Conservation (phyloP, 2,797 vertebrate genomes). For the Kryptolebias ocellatus region DNA sequence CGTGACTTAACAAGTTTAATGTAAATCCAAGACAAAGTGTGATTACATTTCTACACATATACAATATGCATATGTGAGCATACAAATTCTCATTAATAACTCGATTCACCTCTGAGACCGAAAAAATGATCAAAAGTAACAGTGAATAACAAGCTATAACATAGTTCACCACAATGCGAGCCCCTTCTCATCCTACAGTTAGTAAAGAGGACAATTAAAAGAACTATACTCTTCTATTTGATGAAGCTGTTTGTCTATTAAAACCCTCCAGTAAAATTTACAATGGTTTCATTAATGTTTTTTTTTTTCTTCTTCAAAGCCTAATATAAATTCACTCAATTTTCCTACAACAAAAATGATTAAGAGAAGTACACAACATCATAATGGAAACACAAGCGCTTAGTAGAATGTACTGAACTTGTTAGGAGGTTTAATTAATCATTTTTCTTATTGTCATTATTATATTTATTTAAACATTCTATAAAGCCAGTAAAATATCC, state of each 20-base stretch:
- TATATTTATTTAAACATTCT: slow-evolving; percentile 97
- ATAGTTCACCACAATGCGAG: slow-evolving; percentile 97
- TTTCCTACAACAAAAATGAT: slow-evolving; percentile 99
- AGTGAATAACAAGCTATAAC: slow-evolving; percentile 99
- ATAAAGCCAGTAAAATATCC: slow-evolving; percentile 99
- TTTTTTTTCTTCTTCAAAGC: slow-evolving; percentile 80
- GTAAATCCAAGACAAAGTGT: slow-evolving; percentile 99
- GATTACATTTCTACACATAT: slow-evolving; percentile 99
- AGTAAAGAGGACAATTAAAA: slow-evolving; percentile 99
- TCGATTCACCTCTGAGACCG: slow-evolving; percentile 99
- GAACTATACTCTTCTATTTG: slow-evolving; percentile 98
- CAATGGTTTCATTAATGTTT: slow-evolving; percentile 98
- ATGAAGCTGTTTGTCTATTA: slow-evolving; percentile 95
- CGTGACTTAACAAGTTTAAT: slow-evolving; percentile 99
- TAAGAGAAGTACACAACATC: slow-evolving; percentile 99
- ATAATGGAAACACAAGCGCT: slow-evolving; percentile 98
- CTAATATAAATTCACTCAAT: slow-evolving; percentile 99
- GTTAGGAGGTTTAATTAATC: slow-evolving; percentile 95
- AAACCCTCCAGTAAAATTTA: slow-evolving; percentile 97
- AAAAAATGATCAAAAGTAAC: slow-evolving; percentile 99
- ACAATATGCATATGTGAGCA: slow-evolving; percentile 99
- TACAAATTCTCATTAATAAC: slow-evolving; percentile 99
- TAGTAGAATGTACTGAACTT: slow-evolving; percentile 96
- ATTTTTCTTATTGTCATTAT: slow-evolving; percentile 86
- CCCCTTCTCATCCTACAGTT: slow-evolving; percentile 98